phyloP scores from a whole-genome alignment of 1,140 invertebrate genomes.

The Lethocerus indicus region DNA sequence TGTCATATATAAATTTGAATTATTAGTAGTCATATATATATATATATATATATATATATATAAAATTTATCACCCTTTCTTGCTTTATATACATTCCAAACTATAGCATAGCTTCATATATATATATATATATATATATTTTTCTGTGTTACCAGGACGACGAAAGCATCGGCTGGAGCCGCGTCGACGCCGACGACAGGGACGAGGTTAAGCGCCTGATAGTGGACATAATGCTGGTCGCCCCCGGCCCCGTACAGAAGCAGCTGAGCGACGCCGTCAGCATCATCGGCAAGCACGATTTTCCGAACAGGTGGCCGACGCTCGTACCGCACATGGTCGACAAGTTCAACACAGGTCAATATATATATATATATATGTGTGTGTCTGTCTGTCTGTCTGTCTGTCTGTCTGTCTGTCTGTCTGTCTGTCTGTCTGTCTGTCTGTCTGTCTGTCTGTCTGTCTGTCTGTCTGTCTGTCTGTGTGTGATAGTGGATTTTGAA shows the following conservation, averaged over 20 bases:
- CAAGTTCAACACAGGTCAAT: constrained; percentile 58
- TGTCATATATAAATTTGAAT: too few species aligned
- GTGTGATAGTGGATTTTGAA: too few species aligned
- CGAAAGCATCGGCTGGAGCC: constrained; percentile 63
- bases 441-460: neutral
- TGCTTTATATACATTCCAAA: neutral
- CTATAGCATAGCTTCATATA: too few species aligned
- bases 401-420: neutral
- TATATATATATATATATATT: too few species aligned
- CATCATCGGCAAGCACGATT: constrained; percentile 87
- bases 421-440: neutral
- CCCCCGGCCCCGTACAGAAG: constrained; percentile 76
- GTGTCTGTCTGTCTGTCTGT: neutral
- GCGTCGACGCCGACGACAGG: constrained; percentile 47
- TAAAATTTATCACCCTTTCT: too few species aligned
- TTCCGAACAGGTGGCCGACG: constrained; percentile 86
- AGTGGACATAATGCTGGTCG: constrained; percentile 81
- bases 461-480: neutral
- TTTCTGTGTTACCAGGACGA: too few species aligned
- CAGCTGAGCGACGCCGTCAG: constrained; percentile 92
- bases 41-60: too few species aligned
- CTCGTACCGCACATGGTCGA: constrained; percentile 82
- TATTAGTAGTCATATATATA: too few species aligned
- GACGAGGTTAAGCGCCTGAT: constrained; percentile 68
- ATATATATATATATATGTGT: neutral